Conservation (phyloP, 2,113 vertebrate genomes). For the Silurus meridionalis region DNA sequence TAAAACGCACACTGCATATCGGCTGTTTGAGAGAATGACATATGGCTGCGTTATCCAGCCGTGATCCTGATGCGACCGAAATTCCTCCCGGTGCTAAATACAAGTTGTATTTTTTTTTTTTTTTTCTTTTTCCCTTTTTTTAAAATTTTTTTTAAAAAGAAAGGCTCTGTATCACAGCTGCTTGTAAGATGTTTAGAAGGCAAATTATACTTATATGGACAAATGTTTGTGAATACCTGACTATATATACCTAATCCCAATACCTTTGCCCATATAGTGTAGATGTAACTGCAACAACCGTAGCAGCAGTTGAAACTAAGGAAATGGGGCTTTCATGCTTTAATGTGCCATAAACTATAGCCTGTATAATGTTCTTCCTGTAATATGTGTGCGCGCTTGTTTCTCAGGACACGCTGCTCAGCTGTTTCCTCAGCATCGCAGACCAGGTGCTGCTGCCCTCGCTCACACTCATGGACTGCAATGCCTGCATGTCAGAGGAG, state of each 20-base stretch:
- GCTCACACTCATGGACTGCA: conserved; percentile 86
- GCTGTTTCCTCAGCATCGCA: conserved; percentile 85
- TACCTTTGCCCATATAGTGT: no score
- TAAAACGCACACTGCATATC: neutral
- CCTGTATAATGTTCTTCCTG: neutral
- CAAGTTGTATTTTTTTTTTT: neutral
- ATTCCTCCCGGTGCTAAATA: neutral
- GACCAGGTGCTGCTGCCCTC: conserved; percentile 88
- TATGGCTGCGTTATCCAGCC: neutral
- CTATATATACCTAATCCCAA: no score
- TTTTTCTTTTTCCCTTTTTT: no score
- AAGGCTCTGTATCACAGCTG: neutral
- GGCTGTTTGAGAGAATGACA: conserved; percentile 1
- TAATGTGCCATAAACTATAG: no score
- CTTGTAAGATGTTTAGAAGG: neutral
- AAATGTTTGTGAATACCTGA: no score
- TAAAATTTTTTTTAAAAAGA: no score
- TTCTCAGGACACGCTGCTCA: conserved; percentile 80
- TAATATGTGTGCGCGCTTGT: conserved; percentile 20
- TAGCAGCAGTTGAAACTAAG: no score
- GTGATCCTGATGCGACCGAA: neutral
- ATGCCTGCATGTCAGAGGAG: conserved; percentile 94
- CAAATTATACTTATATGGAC: neutral
- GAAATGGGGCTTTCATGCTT: no score
- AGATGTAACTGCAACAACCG: no score